A percentile compares a stretch with the other conserved stretches of the same genome.
phyloP scores from a whole-genome alignment of 1,140 invertebrate species.

The Contarinia nasturtii region DNA sequence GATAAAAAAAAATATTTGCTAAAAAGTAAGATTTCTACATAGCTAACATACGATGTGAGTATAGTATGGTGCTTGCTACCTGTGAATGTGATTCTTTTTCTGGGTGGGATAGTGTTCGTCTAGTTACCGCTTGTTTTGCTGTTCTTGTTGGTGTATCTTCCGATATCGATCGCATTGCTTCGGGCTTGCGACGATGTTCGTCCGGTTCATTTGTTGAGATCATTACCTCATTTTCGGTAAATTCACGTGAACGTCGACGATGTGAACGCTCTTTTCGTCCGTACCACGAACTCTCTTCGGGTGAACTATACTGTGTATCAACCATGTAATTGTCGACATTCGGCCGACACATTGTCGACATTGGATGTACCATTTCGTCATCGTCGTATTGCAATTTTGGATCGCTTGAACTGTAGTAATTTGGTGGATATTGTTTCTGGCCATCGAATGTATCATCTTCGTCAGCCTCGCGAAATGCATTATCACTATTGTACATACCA shows the following conservation, averaged over 20 bases:
- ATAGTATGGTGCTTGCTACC: conserved; percentile 7
- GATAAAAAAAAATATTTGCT: too few species aligned
- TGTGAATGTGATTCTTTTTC: conserved; percentile 17
- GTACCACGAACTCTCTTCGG: not conserved
- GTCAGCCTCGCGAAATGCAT: conserved; percentile 20
- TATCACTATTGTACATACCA: conserved; percentile 16
- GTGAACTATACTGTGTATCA: conserved; percentile 1
- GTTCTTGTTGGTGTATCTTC: conserved; percentile 20
- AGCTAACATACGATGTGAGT: not conserved
- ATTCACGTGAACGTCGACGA: conserved; percentile 1
- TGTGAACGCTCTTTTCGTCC: not conserved
- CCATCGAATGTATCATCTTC: conserved; percentile 14
- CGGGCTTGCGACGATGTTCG: conserved; percentile 13
- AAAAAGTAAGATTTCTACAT: not conserved
- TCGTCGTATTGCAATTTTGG: not conserved
- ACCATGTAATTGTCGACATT: conserved; percentile 14
- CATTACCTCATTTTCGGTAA: not conserved
- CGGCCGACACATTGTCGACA: conserved; percentile 2
- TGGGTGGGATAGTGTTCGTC: conserved; percentile 21
- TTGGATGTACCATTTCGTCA: not conserved
- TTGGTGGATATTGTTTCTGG: not conserved
- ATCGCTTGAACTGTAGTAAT: not conserved
- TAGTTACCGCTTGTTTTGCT: conserved; percentile 11
- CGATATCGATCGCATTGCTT: conserved; percentile 23
- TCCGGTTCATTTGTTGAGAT: not conserved